Conservation (phyloP, 30 jellyfish, hydroid and myxozoan genomes). For the Aurelia aurita region DNA sequence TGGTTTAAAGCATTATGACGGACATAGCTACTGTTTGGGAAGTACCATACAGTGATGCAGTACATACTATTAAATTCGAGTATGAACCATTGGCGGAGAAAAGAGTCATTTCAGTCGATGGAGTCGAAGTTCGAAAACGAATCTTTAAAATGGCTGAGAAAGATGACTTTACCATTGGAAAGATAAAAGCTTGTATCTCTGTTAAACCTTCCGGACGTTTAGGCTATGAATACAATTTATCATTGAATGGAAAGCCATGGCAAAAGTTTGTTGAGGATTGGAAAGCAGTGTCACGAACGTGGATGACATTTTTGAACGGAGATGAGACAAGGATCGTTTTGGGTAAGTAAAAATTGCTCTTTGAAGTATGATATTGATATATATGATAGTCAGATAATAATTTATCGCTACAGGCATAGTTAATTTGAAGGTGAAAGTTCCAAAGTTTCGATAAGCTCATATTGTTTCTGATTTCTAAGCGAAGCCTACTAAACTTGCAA, state of each 20-base stretch:
- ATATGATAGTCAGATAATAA: no score
- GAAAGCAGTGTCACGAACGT: not conserved
- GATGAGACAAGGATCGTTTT: not conserved
- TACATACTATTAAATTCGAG: not conserved
- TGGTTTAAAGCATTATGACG: not conserved
- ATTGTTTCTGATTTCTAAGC: no score
- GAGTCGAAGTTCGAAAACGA: not conserved
- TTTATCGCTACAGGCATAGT: no score
- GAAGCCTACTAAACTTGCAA: no score
- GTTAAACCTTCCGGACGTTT: slow-evolving; percentile 19
- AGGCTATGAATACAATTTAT: not conserved
- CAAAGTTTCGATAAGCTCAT: no score
- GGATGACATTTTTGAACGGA: slow-evolving; percentile 20
- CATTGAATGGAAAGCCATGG: slow-evolving; percentile 2
- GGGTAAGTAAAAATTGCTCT: slow-evolving; percentile 10
- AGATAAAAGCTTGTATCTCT: slow-evolving; percentile 9
- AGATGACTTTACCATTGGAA: slow-evolving; percentile 1
- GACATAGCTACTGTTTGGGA: slow-evolving; percentile 4
- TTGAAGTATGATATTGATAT: no score
- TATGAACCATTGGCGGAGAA: slow-evolving; percentile 26
- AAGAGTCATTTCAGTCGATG: slow-evolving; percentile 10
- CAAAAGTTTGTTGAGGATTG: slow-evolving; percentile 18
- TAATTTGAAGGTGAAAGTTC: no score
- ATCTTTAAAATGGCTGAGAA: not conserved
- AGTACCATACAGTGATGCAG: slow-evolving; percentile 17